These are phyloP conservation scores for Protobothrops flavoviridis DNA, from an alignment of 2,113 vertebrate species.

Conservation along the genomic window DNA sequence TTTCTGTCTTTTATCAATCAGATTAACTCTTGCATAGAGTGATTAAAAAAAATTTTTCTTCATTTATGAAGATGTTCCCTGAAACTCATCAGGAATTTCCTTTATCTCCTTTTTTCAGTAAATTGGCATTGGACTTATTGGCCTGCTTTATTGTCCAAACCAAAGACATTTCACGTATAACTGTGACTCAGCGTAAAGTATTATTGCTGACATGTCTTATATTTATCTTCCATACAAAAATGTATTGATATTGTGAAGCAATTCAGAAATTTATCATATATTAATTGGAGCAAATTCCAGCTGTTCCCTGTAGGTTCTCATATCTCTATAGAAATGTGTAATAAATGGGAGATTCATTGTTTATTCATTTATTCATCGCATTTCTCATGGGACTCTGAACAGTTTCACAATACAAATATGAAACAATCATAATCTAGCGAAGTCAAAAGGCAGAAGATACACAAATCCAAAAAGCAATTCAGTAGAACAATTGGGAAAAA, in stretches of 20 bases:
- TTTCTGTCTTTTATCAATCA: background rate
- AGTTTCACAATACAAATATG: background rate
- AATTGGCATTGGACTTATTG: background rate
- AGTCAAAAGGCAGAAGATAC: background rate
- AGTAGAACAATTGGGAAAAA: background rate
- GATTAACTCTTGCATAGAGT: background rate
- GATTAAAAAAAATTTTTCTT: background rate
- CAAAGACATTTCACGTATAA: background rate
- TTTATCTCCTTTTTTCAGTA: background rate
- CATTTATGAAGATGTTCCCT: background rate
- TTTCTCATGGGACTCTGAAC: background rate
- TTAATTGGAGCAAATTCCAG: background rate
- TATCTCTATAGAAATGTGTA: background rate
- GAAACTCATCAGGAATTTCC: background rate
- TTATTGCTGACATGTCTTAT: background rate
- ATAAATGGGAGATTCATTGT: background rate
- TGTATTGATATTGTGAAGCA: background rate
- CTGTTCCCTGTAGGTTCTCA: background rate
- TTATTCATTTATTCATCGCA: background rate
- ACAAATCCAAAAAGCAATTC: background rate
- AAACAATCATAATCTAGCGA: background rate
- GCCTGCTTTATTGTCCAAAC: background rate
- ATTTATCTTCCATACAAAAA: background rate
- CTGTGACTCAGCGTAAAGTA: background rate
- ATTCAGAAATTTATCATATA: background rate